Evolutionary conservation across 2,888 invertebrate species (phyloP), one percentile per base, ranked within the genome.

Genomic region (Troglohyphantes excavatus): DNA sequence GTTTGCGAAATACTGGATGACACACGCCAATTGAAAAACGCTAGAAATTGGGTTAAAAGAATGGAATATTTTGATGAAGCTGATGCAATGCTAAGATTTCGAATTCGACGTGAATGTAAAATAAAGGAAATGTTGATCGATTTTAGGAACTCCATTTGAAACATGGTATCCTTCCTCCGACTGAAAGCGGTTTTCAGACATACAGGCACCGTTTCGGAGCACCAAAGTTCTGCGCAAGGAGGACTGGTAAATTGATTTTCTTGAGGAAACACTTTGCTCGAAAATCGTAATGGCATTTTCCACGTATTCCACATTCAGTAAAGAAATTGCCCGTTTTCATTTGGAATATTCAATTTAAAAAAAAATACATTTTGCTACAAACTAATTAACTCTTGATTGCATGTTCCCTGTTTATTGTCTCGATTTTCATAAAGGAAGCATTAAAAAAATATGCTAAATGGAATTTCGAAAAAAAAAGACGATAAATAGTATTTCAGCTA

Each of bases 101-200:
- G 46, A 17, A 46, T 46, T 39, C 39, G 39, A 1, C 9, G 53
- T 17, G 53, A 53, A n/a, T 53, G 53, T 53, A 53, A 29, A 53
- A 73, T 73, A 46, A 73, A 73, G 27, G 13, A 17, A 29, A 33
- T 68, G n/a, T 21, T 13, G 21, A 76, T 76, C 63, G 76, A 76
- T 76, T 76, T 76, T 61, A 61, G 17, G 39, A 21, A 27, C 26
- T 33, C 63, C 13, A 33, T 63, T 76, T 61, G 76, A 29, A 76
- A 76, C 76, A 61, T 61, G 33, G 76, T 76, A 29, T 76, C 59
- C 27, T 59, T 59, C 46, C 67, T 3, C 6, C 29, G 27, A 29
- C 67, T 27, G 27, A 29, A 67, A 29, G 27, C 19, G 27, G 29
- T 29, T n/a, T 27, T 27, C 65, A 27, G 65, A 65, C 27, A 21